These are phyloP conservation scores for Mythimna vitellina DNA, from an alignment of 2,888 invertebrate species.

Conservation along the genomic window DNA sequence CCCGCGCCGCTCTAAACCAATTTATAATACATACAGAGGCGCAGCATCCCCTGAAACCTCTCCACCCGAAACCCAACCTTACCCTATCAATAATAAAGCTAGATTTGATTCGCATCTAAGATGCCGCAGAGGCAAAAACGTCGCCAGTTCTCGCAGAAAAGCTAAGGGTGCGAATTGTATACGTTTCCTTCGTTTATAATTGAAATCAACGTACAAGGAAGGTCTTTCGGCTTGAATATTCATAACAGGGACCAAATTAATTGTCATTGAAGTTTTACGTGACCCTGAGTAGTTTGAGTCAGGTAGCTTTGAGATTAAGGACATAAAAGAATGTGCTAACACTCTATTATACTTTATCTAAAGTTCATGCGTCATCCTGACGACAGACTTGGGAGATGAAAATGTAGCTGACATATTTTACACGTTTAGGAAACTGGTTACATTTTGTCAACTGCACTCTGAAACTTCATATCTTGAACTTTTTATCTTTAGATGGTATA, in stretches of 20 bases:
- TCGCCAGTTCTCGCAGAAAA: conserved; percentile 85
- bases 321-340: neutral
- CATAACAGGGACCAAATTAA: conserved; percentile 54
- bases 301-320: neutral
- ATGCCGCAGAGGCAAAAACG: conserved; percentile 89
- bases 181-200: conserved; percentile 83
- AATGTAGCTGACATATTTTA: conserved; percentile 15
- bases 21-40: conserved; percentile 91
- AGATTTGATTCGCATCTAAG: conserved; percentile 63
- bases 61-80: conserved; percentile 71
- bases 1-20: conserved; percentile 89
- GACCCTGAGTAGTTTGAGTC: conserved; percentile 10
- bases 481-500: too few relatives aligned
- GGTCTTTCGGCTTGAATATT: conserved; percentile 64
- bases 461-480: neutral
- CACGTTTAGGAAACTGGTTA: conserved; percentile 11
- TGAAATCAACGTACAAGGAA: conserved; percentile 78
- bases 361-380: conserved; percentile 37
- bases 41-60: conserved; percentile 85
- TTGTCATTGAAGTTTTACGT: conserved; percentile 38
- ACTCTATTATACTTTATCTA: neutral
- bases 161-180: conserved; percentile 88
- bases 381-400: conserved; percentile 17
- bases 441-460: conserved; percentile 3
- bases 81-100: conserved; percentile 47